Conservation (phyloP, 30 jellyfish, hydroid and myxozoan genomes). For the Aurelia coerulea region DNA sequence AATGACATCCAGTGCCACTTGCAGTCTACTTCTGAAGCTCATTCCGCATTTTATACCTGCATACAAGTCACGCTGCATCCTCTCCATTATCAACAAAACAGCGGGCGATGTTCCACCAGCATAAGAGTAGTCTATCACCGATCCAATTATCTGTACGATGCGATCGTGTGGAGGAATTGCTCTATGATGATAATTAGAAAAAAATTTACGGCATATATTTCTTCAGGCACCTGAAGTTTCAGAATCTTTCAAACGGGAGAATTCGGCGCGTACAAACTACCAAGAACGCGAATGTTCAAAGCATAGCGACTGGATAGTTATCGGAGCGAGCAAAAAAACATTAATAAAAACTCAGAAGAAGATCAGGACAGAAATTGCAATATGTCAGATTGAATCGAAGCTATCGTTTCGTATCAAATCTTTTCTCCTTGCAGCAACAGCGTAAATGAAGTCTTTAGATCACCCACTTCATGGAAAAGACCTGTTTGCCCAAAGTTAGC, state of each 20-base stretch:
- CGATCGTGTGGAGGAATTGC: conserved; percentile 98
- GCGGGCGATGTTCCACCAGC: conserved; percentile 99
- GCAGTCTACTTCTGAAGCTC: conserved; percentile 99
- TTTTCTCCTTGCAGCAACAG: too few species aligned
- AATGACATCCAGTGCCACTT: conserved; percentile 96
- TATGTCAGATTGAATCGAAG: too few species aligned
- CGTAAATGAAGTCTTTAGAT: too few species aligned
- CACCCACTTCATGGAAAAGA: too few species aligned
- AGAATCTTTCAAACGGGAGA: not conserved
- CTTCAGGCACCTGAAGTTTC: not conserved
- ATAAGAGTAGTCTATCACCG: conserved; percentile 96
- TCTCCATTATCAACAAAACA: conserved; percentile 95
- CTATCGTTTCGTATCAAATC: too few species aligned
- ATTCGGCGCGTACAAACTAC: not conserved
- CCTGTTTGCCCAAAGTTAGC: too few species aligned
- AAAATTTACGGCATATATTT: not conserved
- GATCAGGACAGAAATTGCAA: too few species aligned
- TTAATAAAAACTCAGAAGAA: too few species aligned
- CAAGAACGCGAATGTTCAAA: too few species aligned
- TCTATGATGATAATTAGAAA: conserved; percentile 34
- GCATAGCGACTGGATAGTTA: too few species aligned
- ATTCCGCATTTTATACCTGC: conserved; percentile 99
- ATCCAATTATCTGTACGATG: conserved; percentile 92
- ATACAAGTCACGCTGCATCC: conserved; percentile 96
- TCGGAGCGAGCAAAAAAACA: too few species aligned